Base-by-base conservation (phyloP, 2,797 vertebrate species). In the Microctenopoma lineatum region DNA sequence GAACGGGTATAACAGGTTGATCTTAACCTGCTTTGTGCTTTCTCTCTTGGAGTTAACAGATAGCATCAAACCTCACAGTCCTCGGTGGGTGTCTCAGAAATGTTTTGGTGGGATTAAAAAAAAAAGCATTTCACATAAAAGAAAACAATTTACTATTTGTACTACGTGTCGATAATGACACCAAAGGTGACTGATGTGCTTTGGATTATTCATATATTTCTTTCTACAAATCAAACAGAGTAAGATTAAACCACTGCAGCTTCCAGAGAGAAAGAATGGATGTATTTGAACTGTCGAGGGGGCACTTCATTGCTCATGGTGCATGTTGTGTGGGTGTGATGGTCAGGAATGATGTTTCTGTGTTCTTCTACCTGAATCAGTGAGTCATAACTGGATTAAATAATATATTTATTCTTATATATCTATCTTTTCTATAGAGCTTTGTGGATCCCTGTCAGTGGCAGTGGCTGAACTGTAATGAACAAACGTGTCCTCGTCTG, bases 281-380 rank as follows among this genome's bases (percentile, higher is more conserved):
- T 48, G 47, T 77, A 70, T 73, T 71, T 68, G 44, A 21, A 68
- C 21, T 41, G 34, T 32, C 7, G 29, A 7, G 29, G 5, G 66
- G 45, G 39, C 72, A 54, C 67, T 61, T 47, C 41, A 51, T 16
- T 61, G 57, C 50, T 72, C 54, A 46, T 72, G 39, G 25, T 58
- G 21, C 64, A 58, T 59, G 5, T 4, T 57, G 59, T 73, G 62
- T 66, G 13, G 39, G 54, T 57, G 47, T 75, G 59, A 66, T 66
- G 36, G 66, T 26, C n/a, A 56, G 25, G 47, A 57, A 60, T 21
- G 32, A 36, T 8, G 10, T 39, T 21, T 7, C 4, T 6, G 5
- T 32, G 29, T 36, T 65, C 41, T 63, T 4, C 41, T 16, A 26
- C 26, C 36, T 50, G 25, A 36, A 16, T 59, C 14, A 4, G 29